Evolutionary conservation across 2,113 vertebrate species (phyloP).

Genomic region (Brachirus orientalis): DNA sequence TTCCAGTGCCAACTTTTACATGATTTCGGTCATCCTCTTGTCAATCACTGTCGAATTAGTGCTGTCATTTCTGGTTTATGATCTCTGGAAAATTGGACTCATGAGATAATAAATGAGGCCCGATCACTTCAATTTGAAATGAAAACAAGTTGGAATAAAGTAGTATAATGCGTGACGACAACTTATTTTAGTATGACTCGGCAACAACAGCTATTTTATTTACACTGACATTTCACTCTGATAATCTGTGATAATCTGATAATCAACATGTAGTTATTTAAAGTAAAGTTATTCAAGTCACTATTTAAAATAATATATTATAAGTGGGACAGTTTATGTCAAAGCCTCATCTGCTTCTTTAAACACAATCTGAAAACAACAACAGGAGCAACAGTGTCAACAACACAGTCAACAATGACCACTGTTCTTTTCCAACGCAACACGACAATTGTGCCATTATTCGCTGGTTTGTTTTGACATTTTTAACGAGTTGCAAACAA

Average conservation of each 20-base stretch:
- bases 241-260: no score
- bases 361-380: not conserved
- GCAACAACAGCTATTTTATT: no score
- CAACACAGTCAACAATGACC: conserved; percentile 10
- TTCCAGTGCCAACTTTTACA: not conserved
- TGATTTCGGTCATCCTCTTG: not conserved
- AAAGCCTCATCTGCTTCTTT: not conserved
- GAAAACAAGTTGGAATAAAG: no score
- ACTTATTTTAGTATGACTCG: no score
- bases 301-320: not conserved
- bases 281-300: not conserved
- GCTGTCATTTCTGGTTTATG: not conserved
- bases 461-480: not conserved
- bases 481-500: not conserved
- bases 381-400: not conserved
- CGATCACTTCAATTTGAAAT: not conserved
- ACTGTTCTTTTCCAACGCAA: conserved; percentile 16
- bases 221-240: no score
- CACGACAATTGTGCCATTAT: conserved; percentile 39
- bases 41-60: not conserved
- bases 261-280: no score
- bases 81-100: not conserved
- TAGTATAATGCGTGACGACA: no score
- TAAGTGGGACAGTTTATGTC: not conserved
- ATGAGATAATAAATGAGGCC: no score